These are phyloP conservation scores for Trochalopteron elliotii DNA, from an alignment of 2,113 vertebrate genomes.

Conservation along the genomic window DNA sequence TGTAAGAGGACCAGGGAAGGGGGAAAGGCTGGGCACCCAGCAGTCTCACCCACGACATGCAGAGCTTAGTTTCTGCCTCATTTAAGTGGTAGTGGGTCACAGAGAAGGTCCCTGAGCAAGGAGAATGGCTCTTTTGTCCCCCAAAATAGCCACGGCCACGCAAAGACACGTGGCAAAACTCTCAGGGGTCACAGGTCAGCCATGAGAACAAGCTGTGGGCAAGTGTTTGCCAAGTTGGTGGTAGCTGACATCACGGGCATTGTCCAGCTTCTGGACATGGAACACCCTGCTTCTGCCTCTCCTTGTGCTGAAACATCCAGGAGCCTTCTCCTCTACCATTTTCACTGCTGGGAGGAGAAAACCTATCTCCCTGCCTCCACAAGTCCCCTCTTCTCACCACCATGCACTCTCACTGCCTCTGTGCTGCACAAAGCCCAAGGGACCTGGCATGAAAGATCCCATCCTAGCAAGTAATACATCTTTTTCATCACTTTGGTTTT, in stretches of 20 bases:
- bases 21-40: neutral
- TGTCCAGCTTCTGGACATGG: too few relatives aligned
- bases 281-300: neutral
- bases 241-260: neutral
- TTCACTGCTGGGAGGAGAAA: neutral
- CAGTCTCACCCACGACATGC: neutral
- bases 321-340: neutral
- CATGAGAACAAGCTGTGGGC: neutral
- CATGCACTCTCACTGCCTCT: neutral
- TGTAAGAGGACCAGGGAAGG: slow-evolving; percentile 37
- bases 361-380: neutral
- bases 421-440: neutral
- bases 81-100: neutral
- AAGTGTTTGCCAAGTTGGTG: neutral
- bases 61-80: neutral
- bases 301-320: neutral
- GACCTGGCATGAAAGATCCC: neutral
- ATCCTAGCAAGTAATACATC: neutral
- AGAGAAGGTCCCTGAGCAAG: neutral
- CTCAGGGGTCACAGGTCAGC: neutral
- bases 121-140: neutral
- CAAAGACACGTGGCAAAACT: neutral
- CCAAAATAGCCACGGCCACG: rapidly evolving
- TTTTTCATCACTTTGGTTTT: slow-evolving; percentile 24
- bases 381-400: neutral